A percentile compares a stretch with the other conserved stretches of the same genome.
phyloP scores from a whole-genome alignment of 2,113 vertebrate genomes.

The Heloderma charlesbogerti region DNA sequence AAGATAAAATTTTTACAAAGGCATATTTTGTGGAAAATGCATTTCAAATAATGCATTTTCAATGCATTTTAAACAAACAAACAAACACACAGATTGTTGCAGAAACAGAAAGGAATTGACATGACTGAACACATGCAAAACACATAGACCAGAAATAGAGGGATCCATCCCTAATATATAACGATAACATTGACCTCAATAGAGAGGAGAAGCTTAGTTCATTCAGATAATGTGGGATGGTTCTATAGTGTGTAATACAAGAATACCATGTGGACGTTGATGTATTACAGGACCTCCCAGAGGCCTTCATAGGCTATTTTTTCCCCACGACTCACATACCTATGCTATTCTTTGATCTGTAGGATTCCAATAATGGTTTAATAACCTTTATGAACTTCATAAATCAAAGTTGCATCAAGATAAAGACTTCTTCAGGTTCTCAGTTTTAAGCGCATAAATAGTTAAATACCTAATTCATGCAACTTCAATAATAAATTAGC shows the following conservation, averaged over 20 bases:
- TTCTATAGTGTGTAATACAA: neutral
- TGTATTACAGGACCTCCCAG: neutral
- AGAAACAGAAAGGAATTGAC: neutral
- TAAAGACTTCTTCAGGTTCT: slow-evolving; percentile 11
- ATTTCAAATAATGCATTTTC: too few relatives aligned
- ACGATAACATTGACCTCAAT: neutral
- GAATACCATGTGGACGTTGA: neutral
- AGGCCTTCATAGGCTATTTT: neutral
- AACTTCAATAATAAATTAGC: slow-evolving; percentile 39
- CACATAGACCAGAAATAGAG: neutral
- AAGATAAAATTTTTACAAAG: too few relatives aligned
- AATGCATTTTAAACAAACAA: too few relatives aligned
- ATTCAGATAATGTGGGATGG: neutral
- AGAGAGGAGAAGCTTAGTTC: neutral
- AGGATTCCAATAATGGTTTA: slow-evolving; percentile 28
- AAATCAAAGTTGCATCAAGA: slow-evolving; percentile 19
- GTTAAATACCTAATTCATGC: slow-evolving; percentile 32
- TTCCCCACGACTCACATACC: neutral
- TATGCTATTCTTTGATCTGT: slow-evolving; percentile 17
- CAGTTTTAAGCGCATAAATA: slow-evolving; percentile 31
- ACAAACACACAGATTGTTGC: too few relatives aligned
- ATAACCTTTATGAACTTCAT: slow-evolving; percentile 34
- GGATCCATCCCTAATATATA: neutral
- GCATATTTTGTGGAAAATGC: too few relatives aligned
- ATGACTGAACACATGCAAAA: neutral